Percentiles rank a stretch among this genome's conserved stretches.
phyloP scores from a whole-genome alignment of 2,797 vertebrate genomes.

The Cuniculus paca region DNA sequence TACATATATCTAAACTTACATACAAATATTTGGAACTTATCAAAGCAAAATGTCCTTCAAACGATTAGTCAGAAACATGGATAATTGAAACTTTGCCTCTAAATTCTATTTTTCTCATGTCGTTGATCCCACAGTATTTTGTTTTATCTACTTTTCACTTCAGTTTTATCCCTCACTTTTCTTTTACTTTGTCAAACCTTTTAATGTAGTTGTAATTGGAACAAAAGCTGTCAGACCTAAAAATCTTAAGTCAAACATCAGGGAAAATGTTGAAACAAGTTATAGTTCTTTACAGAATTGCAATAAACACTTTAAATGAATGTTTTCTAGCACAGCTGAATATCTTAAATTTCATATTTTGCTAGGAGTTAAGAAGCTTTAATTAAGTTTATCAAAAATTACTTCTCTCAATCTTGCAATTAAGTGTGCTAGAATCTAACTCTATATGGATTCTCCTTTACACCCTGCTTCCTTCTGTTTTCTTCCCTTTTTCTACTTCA shows the following conservation, averaged over 20 bases:
- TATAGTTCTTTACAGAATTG: not conserved
- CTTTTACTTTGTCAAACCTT: not conserved
- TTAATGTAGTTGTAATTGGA: not conserved
- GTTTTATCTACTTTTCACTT: not conserved
- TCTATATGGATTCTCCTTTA: not conserved
- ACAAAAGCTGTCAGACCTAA: not conserved
- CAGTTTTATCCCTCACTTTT: not conserved
- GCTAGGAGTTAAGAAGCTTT: not conserved
- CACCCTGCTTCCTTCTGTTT: not conserved
- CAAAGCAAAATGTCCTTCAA: not conserved
- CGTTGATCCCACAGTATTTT: not conserved
- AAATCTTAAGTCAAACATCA: not conserved
- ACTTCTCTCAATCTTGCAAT: not conserved
- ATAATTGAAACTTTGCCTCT: not conserved
- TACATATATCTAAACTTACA: not conserved
- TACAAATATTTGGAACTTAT: not conserved
- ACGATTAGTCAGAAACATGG: not conserved
- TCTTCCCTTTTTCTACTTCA: not conserved
- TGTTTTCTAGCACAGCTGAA: not conserved
- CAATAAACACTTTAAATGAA: not conserved
- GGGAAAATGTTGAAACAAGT: not conserved
- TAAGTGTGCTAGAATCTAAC: not conserved
- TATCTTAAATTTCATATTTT: not conserved
- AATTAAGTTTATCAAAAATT: conserved; percentile 12
- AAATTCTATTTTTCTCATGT: not conserved